These are phyloP conservation scores for Butorides virescens DNA, from an alignment of 2,113 vertebrate genomes.

Conservation along the genomic window DNA sequence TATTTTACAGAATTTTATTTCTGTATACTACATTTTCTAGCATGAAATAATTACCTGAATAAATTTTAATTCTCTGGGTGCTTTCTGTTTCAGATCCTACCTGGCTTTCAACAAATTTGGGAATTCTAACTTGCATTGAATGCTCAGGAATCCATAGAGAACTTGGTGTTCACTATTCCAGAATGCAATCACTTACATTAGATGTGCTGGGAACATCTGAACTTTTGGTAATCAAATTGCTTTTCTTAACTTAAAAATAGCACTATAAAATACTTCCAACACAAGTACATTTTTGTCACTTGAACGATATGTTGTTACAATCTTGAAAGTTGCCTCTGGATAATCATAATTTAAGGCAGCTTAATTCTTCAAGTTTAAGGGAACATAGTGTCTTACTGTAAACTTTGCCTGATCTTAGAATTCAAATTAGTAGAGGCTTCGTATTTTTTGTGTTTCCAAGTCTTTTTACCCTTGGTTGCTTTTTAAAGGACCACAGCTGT, in stretches of 20 bases:
- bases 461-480: neutral
- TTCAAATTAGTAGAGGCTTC: neutral
- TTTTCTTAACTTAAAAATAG: neutral
- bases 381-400: neutral
- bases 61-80: neutral
- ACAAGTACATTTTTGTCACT: neutral
- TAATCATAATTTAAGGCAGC: neutral
- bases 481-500: neutral
- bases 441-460: neutral
- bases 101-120: conserved; percentile 97
- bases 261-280: neutral
- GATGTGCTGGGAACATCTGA: conserved; percentile 96
- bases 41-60: neutral
- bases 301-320: neutral
- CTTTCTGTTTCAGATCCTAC: conserved; percentile 84
- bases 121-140: conserved; percentile 95
- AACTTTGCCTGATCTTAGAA: neutral
- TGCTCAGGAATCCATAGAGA: conserved; percentile 98
- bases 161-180: conserved; percentile 95
- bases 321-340: neutral
- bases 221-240: conserved; percentile 84
- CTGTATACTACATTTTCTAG: neutral
- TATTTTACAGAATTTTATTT: neutral
- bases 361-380: neutral
- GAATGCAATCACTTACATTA: conserved; percentile 96